These are phyloP conservation scores for Crossaster papposus DNA, from an alignment of 53 echinoderm and acorn worm species.

Conservation along the genomic window DNA sequence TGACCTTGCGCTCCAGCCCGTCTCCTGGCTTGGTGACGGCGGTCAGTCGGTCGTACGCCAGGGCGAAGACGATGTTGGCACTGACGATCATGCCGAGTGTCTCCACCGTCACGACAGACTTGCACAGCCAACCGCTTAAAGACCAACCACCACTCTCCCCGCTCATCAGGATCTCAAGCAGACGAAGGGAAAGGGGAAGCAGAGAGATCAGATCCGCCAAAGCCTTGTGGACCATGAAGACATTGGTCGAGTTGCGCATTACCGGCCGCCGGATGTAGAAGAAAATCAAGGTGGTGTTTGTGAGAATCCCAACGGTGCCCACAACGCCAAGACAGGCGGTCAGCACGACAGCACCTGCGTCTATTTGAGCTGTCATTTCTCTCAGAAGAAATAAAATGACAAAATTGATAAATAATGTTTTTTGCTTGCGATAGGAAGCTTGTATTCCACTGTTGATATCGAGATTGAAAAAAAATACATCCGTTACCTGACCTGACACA, in stretches of 20 bases:
- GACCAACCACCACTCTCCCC: conserved; percentile 39
- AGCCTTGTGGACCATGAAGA: conserved; percentile 76
- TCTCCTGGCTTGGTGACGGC: conserved; percentile 46
- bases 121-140: conserved; percentile 61
- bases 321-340: conserved; percentile 39
- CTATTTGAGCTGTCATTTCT: background rate
- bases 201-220: conserved; percentile 65
- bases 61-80: conserved; percentile 63
- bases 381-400: background rate
- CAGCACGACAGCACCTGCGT: background rate
- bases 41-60: conserved; percentile 60
- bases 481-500: background rate
- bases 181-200: conserved; percentile 62
- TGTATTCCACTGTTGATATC: background rate
- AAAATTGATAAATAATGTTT: background rate
- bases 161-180: conserved; percentile 45
- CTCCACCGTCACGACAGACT: conserved; percentile 67
- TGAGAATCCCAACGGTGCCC: conserved; percentile 60
- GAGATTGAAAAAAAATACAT: too few species aligned
- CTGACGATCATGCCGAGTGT: conserved; percentile 63
- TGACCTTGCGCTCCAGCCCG: conserved; percentile 26
- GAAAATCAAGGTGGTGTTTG: conserved; percentile 63
- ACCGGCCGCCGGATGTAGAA: conserved; percentile 44
- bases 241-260: conserved; percentile 61
- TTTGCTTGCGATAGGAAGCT: background rate